Base-by-base conservation (phyloP, 2,888 invertebrate species). In the Diogma glabrata region DNA sequence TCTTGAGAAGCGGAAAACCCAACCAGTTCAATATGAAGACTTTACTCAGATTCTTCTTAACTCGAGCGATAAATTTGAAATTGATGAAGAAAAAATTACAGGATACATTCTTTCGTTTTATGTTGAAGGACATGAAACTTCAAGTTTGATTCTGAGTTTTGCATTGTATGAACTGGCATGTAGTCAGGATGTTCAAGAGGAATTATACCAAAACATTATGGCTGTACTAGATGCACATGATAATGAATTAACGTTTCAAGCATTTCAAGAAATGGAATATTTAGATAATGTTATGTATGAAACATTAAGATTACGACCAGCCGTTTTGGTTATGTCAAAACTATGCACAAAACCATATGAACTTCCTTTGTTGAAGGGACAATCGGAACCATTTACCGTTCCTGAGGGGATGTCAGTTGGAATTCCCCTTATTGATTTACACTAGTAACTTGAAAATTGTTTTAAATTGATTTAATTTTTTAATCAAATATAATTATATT, bases 91-190 rank as follows among this genome's bases (percentile, higher is more conserved):
- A 10, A 71, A 74, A 49, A 66, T 76, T 24, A 72, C 72, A 0
- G 74, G 77, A 0, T 76, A 78, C 52, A 70, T 75, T 0, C 72
- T 77, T 62, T 59, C 77, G n/a, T 78, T 78, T 60, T 74, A 77
- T 67, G 64, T 75, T 10, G 79, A 76, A 16, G 79, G 79, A 0
- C 78, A 76, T 57, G 78, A 79, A 62, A 78, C 78, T 0, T 76
- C 77, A 0, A 75, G 78, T 0, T 72, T 76, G 0, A 71, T 75
- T 0, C 69, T 78, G 1, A 72, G 74, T 57, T 76, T 75, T 52
- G 71, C 73, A 1, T 68, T 75, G 0, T 77, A 75, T 56, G 72
- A 74, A 9, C 24, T 79, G 48, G 77, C 78, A 0, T 56, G 70
- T 6, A 72, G 77, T 59, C 74, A 71, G 24, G 63, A 69, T 1